phyloP scores from a whole-genome alignment of 2,797 vertebrate genomes.

The Poeciliopsis paucimaculata region DNA sequence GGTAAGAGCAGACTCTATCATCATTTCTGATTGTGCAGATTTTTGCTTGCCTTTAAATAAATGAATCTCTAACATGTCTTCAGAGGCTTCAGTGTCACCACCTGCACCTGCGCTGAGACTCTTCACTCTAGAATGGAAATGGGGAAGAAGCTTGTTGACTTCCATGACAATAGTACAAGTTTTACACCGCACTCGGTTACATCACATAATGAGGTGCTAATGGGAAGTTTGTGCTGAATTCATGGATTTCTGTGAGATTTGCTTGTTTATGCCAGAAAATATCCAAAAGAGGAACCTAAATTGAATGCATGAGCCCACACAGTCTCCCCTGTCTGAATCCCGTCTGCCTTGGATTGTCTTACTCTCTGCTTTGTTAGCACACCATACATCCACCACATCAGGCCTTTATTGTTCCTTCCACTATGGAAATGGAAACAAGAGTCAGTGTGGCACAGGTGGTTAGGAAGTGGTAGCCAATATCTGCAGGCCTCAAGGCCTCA shows the following conservation, averaged over 20 bases:
- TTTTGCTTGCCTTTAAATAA: conserved; percentile 8
- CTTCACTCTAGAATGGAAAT: background rate
- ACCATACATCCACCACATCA: conserved; percentile 80
- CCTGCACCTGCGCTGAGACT: background rate
- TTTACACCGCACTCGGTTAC: background rate
- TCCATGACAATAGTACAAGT: background rate
- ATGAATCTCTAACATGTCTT: background rate
- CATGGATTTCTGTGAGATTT: background rate
- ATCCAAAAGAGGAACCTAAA: conserved; percentile 1
- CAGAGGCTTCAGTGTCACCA: background rate
- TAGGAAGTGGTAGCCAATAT: conserved; percentile 73
- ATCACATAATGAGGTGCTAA: conserved; percentile 2
- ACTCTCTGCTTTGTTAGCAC: conserved; percentile 59
- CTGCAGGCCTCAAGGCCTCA: conserved; percentile 59
- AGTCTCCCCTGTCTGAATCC: conserved; percentile 47
- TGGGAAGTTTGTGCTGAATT: background rate
- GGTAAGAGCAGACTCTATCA: background rate
- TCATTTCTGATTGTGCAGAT: background rate
- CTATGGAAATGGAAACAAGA: conserved; percentile 82
- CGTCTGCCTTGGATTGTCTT: conserved; percentile 58
- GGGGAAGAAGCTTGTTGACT: background rate
- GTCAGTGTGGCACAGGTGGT: conserved; percentile 70
- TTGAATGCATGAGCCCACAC: conserved; percentile 11
- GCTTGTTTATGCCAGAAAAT: background rate
- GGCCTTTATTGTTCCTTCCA: conserved; percentile 83